A percentile compares a stretch with the other conserved stretches of the same genome.
These are phyloP conservation scores for Drosophila diplacantha DNA, from an alignment of 2,888 invertebrate species.

Conservation along the genomic window DNA sequence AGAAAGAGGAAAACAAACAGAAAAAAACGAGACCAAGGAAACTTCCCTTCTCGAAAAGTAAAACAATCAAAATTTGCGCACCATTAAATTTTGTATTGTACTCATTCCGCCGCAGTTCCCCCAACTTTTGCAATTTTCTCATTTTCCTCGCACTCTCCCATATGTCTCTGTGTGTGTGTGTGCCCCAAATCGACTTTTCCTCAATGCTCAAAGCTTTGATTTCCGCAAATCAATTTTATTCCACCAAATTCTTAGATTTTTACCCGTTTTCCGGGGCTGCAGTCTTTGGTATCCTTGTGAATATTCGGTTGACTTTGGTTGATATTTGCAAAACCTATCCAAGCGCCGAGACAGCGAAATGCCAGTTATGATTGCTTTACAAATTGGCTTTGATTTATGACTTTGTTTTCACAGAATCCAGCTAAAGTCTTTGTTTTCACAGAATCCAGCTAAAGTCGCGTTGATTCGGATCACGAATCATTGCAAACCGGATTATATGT, in stretches of 20 bases:
- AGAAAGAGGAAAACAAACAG: constrained; percentile 7
- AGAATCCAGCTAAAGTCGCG: constrained; percentile 4
- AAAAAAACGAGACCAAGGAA: constrained; percentile 21
- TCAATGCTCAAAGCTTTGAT: constrained; percentile 45
- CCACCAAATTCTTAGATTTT: constrained; percentile 7
- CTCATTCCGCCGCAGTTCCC: constrained; percentile 46
- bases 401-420: constrained; percentile 26
- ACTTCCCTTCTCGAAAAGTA: constrained; percentile 43
- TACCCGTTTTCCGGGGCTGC: constrained; percentile 21
- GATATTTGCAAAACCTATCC: constrained; percentile 40
- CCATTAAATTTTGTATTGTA: constrained; percentile 66
- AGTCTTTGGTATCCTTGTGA: constrained; percentile 23
- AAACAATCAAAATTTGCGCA: constrained; percentile 68
- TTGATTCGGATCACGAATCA: background rate
- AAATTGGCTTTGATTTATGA: constrained; percentile 52
- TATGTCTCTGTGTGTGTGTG: constrained; percentile 9
- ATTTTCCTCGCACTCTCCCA: constrained; percentile 1
- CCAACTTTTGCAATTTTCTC: constrained; percentile 32
- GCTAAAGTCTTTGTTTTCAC: constrained; percentile 26
- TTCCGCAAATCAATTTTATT: constrained; percentile 35
- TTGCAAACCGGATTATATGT: background rate
- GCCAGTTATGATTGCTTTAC: constrained; percentile 47
- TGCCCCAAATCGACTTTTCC: constrained; percentile 41
- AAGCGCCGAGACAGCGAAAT: constrained; percentile 40
- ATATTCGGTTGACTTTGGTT: constrained; percentile 50